Conservation (phyloP, 2,888 invertebrate species). For the Drosophila barbarae region DNA sequence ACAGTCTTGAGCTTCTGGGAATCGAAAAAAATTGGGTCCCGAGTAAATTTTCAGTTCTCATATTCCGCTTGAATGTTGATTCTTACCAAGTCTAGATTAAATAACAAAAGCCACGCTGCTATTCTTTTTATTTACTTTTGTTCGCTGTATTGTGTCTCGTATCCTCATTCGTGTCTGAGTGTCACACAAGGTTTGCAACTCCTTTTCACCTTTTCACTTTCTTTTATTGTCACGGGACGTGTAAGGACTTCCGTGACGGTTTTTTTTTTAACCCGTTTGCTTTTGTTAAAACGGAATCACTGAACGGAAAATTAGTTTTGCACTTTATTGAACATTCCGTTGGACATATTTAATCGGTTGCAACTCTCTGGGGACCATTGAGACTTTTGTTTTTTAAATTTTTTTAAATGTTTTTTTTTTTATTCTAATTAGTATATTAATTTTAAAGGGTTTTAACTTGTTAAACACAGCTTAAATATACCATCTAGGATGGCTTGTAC, state of each 20-base stretch:
- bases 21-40: not conserved
- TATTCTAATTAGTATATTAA: not conserved
- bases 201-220: slow-evolving; percentile 5
- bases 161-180: slow-evolving; percentile 12
- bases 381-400: not conserved
- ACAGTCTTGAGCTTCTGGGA: slow-evolving; percentile 1
- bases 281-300: slow-evolving; percentile 18
- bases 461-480: not conserved
- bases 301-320: slow-evolving; percentile 37
- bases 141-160: slow-evolving; percentile 5
- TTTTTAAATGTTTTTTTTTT: not conserved
- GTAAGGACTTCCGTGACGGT: slow-evolving; percentile 7
- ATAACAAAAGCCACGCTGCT: slow-evolving; percentile 19
- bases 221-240: slow-evolving; percentile 7
- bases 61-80: slow-evolving; percentile 1
- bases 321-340: slow-evolving; percentile 10
- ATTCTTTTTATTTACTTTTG: slow-evolving; percentile 14
- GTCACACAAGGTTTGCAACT: slow-evolving; percentile 10
- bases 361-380: not conserved
- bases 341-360: slow-evolving; percentile 3
- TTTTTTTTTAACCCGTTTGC: slow-evolving; percentile 7
- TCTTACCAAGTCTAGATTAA: slow-evolving; percentile 22
- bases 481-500: not conserved
- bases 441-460: too few relatives aligned
- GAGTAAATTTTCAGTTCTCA: slow-evolving; percentile 15